These are phyloP conservation scores for Dendroctonus ponderosae DNA, from an alignment of 1,140 invertebrate genomes.

Conservation along the genomic window DNA sequence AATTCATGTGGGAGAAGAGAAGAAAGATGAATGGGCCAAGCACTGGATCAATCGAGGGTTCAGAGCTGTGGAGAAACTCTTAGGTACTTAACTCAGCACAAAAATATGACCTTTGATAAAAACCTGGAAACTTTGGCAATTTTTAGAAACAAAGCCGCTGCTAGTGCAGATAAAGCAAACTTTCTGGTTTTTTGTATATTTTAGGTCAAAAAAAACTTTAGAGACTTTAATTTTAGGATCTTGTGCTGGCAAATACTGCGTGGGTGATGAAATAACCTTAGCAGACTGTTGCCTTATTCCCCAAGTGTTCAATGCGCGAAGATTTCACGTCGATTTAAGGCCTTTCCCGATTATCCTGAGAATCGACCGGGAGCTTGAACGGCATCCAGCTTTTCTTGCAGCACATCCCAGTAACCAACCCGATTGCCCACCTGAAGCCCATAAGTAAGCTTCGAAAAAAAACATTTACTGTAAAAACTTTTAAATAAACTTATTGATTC, in stretches of 20 bases:
- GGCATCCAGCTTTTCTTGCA: constrained; percentile 82
- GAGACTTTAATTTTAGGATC: constrained; percentile 59
- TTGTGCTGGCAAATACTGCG: constrained; percentile 89
- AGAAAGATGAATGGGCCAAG: constrained; percentile 88
- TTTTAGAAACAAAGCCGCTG: background rate
- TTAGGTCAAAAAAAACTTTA: too few species aligned
- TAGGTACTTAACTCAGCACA: constrained; percentile 13
- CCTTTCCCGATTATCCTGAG: constrained; percentile 85
- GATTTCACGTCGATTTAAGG: constrained; percentile 88
- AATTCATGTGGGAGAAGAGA: constrained; percentile 80
- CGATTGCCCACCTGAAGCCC: constrained; percentile 84
- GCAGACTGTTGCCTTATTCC: constrained; percentile 95
- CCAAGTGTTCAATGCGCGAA: constrained; percentile 61
- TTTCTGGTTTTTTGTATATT: background rate
- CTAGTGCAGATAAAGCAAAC: background rate
- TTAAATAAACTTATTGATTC: too few species aligned
- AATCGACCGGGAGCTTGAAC: constrained; percentile 82
- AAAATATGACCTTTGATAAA: too few species aligned
- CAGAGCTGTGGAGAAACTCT: constrained; percentile 82
- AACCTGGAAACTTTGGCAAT: too few species aligned
- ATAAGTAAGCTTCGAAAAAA: constrained; percentile 58
- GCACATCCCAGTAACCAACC: constrained; percentile 87
- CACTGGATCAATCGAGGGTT: constrained; percentile 91
- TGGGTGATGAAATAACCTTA: constrained; percentile 89
- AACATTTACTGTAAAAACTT: too few species aligned